These are phyloP conservation scores for Stegodyphus mimosarum DNA, from an alignment of 1,140 invertebrate genomes.

Conservation along the genomic window DNA sequence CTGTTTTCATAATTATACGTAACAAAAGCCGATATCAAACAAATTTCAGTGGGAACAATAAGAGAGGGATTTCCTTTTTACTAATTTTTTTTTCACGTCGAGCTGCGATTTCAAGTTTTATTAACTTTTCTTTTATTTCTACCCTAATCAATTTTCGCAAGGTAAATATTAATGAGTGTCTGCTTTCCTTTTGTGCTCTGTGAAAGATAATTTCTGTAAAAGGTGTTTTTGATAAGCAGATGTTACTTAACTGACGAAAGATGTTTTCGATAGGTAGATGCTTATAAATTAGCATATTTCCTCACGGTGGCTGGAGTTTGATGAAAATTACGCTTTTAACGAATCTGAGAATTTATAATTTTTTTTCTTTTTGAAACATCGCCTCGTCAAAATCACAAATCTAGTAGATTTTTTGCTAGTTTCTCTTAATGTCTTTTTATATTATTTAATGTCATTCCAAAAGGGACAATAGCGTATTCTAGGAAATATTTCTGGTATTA, in stretches of 20 bases:
- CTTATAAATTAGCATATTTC: no score
- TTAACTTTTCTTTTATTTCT: slow-evolving; percentile 30
- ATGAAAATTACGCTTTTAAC: no score
- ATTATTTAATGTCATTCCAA: no score
- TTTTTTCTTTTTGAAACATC: no score
- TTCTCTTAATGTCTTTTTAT: no score
- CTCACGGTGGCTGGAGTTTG: no score
- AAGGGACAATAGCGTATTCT: no score
- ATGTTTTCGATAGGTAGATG: no score
- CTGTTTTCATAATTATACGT: background rate
- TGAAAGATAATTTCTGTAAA: slow-evolving; percentile 7
- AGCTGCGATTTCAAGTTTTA: background rate
- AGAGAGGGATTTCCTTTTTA: background rate
- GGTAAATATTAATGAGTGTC: slow-evolving; percentile 31
- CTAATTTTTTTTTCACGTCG: background rate
- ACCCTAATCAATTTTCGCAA: slow-evolving; percentile 42
- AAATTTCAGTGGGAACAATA: background rate
- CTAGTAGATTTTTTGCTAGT: no score
- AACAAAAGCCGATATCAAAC: background rate
- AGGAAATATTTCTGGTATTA: no score
- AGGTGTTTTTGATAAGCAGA: background rate
- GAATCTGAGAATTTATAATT: no score
- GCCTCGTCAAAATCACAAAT: no score
- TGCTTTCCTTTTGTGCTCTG: background rate
- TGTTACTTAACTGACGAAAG: slow-evolving; percentile 1